Evolutionary conservation across 1,140 invertebrate genomes (phyloP).

Genomic region (Polypedilum vanderplanki): DNA sequence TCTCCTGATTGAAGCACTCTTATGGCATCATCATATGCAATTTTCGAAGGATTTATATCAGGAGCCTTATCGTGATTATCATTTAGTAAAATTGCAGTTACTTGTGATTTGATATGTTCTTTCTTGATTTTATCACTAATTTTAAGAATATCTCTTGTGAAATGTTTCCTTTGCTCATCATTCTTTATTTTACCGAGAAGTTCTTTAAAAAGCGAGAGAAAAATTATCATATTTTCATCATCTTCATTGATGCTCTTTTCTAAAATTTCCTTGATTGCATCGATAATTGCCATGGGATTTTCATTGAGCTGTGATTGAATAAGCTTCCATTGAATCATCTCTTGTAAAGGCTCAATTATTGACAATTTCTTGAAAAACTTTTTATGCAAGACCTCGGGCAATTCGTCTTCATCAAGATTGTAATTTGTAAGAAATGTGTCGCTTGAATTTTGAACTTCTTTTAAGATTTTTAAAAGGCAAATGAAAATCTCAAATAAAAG

Average conservation of each 20-base stretch:
- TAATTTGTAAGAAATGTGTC: neutral
- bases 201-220: slow-evolving; percentile 38
- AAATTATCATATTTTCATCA: slow-evolving; percentile 36
- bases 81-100: slow-evolving; percentile 31
- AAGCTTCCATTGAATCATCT: slow-evolving; percentile 37
- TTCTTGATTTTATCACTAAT: slow-evolving; percentile 30
- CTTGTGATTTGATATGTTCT: slow-evolving; percentile 32
- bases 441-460: neutral
- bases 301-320: slow-evolving; percentile 36
- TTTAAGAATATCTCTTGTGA: slow-evolving; percentile 31
- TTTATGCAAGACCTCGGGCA: slow-evolving; percentile 33
- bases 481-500: slow-evolving; percentile 31
- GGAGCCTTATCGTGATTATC: slow-evolving; percentile 31
- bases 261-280: slow-evolving; percentile 34
- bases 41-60: neutral
- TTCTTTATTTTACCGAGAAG: slow-evolving; percentile 35
- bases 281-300: slow-evolving; percentile 36
- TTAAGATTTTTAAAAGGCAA: neutral
- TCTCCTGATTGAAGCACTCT: slow-evolving; percentile 36
- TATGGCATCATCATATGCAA: slow-evolving; percentile 36
- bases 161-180: slow-evolving; percentile 5
- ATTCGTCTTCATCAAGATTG: slow-evolving; percentile 35
- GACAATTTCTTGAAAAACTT: slow-evolving; percentile 38
- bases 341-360: slow-evolving; percentile 37
- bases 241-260: slow-evolving; percentile 18